Conservation (phyloP, 2,888 invertebrate species). For the Conchocele bisecta region DNA sequence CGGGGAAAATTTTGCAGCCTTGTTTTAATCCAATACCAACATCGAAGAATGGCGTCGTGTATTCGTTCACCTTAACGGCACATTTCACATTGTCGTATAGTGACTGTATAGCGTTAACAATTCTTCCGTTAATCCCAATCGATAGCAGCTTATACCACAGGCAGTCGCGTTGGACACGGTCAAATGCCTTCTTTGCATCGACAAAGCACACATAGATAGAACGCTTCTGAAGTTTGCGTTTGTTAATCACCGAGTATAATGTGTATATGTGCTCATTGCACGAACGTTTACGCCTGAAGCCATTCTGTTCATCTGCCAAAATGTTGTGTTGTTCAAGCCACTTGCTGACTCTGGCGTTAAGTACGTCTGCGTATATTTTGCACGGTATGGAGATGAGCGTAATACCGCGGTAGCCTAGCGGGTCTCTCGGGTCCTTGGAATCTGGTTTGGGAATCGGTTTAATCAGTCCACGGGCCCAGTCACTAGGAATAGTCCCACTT, state of each 20-base stretch:
- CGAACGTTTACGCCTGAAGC: background rate
- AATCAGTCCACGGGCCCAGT: background rate
- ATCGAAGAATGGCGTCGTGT: background rate
- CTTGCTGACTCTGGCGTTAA: background rate
- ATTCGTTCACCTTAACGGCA: background rate
- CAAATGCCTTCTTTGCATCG: background rate
- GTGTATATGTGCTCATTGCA: conserved; percentile 1
- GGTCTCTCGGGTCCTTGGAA: background rate
- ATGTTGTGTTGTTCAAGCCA: background rate
- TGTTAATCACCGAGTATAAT: background rate
- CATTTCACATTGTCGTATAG: background rate
- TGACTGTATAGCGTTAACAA: background rate
- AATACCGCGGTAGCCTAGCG: background rate
- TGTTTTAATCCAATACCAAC: background rate
- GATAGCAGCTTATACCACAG: background rate
- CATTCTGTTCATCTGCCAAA: background rate
- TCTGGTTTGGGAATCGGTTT: background rate
- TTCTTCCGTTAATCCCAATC: background rate
- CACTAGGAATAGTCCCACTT: background rate
- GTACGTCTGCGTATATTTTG: background rate
- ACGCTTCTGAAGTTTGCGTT: background rate
- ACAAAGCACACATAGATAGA: background rate
- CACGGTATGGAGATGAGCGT: conserved; percentile 3
- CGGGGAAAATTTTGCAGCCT: background rate
- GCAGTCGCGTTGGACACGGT: background rate